A percentile compares a stretch with the other conserved stretches of the same genome.
Conservation (phyloP, 2,888 invertebrate species). For the Folsomia candida region DNA sequence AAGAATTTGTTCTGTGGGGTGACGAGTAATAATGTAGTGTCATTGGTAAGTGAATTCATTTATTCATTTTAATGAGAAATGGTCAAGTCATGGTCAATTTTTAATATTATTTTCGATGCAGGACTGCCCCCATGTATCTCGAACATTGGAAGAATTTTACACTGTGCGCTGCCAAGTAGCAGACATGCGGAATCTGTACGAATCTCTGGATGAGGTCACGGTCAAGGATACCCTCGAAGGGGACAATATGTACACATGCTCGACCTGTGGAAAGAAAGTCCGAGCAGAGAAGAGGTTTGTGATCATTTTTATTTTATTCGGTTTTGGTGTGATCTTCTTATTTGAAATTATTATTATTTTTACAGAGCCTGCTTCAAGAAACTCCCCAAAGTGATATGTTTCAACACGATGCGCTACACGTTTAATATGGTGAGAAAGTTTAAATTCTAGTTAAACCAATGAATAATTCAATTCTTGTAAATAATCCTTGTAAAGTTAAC, state of each 20-base stretch:
- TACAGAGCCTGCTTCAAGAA: conserved; percentile 91
- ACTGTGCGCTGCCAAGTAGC: conserved; percentile 94
- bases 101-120: conserved; percentile 51
- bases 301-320: too few relatives aligned
- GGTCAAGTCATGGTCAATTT: neutral
- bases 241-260: conserved; percentile 97
- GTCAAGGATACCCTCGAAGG: conserved; percentile 95
- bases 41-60: conserved; percentile 63
- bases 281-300: conserved; percentile 82
- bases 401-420: conserved; percentile 95
- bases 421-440: conserved; percentile 59
- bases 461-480: too few relatives aligned
- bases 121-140: conserved; percentile 92
- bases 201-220: conserved; percentile 93
- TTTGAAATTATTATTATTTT: too few relatives aligned
- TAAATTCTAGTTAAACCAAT: too few relatives aligned
- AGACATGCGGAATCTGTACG: conserved; percentile 92
- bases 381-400: conserved; percentile 86
- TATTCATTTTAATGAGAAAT: neutral
- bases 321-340: too few relatives aligned
- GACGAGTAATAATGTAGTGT: conserved; percentile 91
- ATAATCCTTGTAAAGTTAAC: too few relatives aligned
- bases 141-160: conserved; percentile 93
- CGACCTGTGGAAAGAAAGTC: conserved; percentile 91
- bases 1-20: conserved; percentile 91